These are phyloP conservation scores for Akabosia matsudoensis DNA, from an alignment of 1,140 invertebrate genomes.

Conservation along the genomic window DNA sequence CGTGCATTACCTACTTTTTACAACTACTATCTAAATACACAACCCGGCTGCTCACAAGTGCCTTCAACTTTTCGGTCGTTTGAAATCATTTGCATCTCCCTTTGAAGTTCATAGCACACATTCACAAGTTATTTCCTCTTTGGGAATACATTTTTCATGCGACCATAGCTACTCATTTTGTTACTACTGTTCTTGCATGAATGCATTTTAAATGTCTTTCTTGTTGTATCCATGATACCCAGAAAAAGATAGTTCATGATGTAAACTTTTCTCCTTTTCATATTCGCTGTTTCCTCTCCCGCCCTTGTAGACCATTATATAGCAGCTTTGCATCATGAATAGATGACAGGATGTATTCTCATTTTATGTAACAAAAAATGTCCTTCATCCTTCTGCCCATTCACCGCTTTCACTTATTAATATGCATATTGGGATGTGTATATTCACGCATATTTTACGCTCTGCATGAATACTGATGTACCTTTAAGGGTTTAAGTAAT, in stretches of 20 bases:
- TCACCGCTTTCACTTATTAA: no score
- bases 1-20: no score
- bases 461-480: no score
- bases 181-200: constrained; percentile 4
- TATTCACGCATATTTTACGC: no score
- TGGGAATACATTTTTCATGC: constrained; percentile 19
- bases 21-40: no score
- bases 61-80: background rate
- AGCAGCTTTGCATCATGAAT: background rate
- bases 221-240: background rate
- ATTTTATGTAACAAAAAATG: no score
- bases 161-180: background rate
- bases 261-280: background rate
- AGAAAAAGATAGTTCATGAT: background rate
- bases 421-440: no score
- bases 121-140: background rate
- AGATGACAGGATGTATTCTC: no score
- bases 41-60: background rate
- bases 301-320: no score
- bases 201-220: background rate
- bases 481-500: no score
- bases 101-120: constrained; percentile 7
- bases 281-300: no score
- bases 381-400: no score
- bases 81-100: constrained; percentile 16